Conservation (phyloP, 2,113 vertebrate species). For the Clarias macrocephalus region DNA sequence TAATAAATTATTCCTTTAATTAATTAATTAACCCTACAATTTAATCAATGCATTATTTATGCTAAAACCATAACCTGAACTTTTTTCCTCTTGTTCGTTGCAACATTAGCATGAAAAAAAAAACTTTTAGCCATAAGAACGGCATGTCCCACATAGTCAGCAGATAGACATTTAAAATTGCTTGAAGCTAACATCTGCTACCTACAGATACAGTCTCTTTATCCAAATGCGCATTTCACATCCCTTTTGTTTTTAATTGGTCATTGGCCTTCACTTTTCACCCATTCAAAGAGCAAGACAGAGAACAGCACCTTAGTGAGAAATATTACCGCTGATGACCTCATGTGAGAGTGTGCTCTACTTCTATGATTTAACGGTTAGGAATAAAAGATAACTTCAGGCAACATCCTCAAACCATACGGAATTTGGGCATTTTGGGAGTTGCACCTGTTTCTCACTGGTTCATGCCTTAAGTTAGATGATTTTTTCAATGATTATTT, state of each 20-base stretch:
- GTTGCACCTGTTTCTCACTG: background rate
- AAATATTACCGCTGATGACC: background rate
- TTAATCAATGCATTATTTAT: background rate
- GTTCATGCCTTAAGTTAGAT: too few relatives aligned
- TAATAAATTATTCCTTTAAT: background rate
- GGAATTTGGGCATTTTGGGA: background rate
- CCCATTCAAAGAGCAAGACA: background rate
- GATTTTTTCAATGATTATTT: too few relatives aligned
- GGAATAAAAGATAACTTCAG: background rate
- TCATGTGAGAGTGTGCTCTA: background rate
- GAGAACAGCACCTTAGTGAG: background rate
- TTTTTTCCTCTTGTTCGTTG: background rate
- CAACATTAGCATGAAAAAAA: background rate
- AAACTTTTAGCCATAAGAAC: background rate
- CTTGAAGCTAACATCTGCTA: constrained; percentile 48
- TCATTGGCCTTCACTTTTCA: background rate
- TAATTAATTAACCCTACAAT: background rate
- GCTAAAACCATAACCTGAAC: background rate
- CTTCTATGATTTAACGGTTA: background rate
- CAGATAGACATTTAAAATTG: constrained; percentile 2
- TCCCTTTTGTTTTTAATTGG: background rate
- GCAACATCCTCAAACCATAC: too few relatives aligned
- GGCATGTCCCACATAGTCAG: background rate
- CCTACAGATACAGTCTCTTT: background rate
- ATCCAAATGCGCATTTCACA: constrained; percentile 12